These are phyloP conservation scores for Cotesia typhae DNA, from an alignment of 1,140 invertebrate genomes.

Conservation along the genomic window DNA sequence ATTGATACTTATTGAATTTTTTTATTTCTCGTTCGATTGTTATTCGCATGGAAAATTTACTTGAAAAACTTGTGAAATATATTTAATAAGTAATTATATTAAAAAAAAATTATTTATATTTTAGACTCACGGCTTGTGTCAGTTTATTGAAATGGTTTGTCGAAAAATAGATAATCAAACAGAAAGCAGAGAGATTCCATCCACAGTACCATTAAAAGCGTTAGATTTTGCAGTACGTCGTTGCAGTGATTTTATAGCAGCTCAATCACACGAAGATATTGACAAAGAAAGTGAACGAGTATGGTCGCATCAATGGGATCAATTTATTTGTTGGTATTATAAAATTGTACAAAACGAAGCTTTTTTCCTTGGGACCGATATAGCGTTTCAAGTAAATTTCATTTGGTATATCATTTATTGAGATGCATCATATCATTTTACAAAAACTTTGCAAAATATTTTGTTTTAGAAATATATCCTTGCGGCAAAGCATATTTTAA, in stretches of 20 bases:
- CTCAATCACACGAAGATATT: conserved; percentile 84
- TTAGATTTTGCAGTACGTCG: conserved; percentile 83
- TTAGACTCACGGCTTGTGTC: conserved; percentile 84
- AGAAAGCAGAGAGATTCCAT: conserved; percentile 67
- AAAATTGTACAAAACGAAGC: conserved; percentile 57
- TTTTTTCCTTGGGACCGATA: conserved; percentile 49
- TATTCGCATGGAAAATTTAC: too few relatives aligned
- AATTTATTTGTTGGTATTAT: conserved; percentile 73
- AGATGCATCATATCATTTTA: not conserved
- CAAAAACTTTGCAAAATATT: not conserved
- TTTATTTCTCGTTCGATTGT: too few relatives aligned
- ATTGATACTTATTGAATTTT: too few relatives aligned
- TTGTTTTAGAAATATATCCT: conserved; percentile 60
- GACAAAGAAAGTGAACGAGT: conserved; percentile 77
- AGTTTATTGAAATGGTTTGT: conserved; percentile 81
- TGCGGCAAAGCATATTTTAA: conserved; percentile 65
- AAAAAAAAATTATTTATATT: not conserved
- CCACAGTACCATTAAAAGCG: conserved; percentile 74
- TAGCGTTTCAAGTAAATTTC: conserved; percentile 54
- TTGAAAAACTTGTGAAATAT: not conserved
- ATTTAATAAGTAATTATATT: too few relatives aligned
- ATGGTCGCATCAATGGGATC: conserved; percentile 87
- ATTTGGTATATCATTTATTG: not conserved
- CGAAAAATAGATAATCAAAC: conserved; percentile 67
- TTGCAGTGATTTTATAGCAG: conserved; percentile 78